Percentiles rank a stretch among this genome's conserved stretches.
These are phyloP conservation scores for Clangula hyemalis DNA, from an alignment of 2,797 vertebrate species.

Conservation along the genomic window DNA sequence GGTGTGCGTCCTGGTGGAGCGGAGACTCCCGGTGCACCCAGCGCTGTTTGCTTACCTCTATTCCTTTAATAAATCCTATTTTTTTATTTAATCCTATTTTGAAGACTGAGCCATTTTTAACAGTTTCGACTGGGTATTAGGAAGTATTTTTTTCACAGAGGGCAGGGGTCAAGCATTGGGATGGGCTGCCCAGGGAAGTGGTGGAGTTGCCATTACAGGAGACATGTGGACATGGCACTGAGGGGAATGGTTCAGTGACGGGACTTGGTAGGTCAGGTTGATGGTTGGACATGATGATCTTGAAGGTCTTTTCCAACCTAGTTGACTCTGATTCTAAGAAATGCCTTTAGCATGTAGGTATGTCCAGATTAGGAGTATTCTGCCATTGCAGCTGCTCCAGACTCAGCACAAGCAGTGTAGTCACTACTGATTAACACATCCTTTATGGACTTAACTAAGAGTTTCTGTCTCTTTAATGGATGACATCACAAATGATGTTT, in stretches of 20 bases:
- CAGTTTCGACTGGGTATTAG: neutral
- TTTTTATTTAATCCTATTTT: too few species aligned
- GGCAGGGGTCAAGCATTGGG: neutral
- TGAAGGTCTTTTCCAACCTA: too few species aligned
- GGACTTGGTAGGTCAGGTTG: too few species aligned
- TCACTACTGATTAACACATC: neutral
- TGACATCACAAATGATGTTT: neutral
- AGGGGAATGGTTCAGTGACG: neutral
- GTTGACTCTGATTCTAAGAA: too few species aligned
- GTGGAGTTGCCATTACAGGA: neutral
- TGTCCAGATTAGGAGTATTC: accelerated
- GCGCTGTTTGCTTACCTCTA: too few species aligned
- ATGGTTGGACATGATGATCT: too few species aligned
- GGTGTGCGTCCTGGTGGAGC: too few species aligned
- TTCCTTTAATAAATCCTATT: too few species aligned
- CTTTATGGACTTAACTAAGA: neutral
- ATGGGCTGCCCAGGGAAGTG: neutral
- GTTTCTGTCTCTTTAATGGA: neutral
- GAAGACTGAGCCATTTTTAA: too few species aligned
- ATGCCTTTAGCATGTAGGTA: neutral
- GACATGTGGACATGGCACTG: neutral
- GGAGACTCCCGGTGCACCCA: too few species aligned
- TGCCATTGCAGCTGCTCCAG: neutral
- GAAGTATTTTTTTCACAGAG: neutral
- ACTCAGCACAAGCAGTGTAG: neutral